Conservation (phyloP, 1,140 invertebrate species). For the Drosophila pseudoananassae region DNA sequence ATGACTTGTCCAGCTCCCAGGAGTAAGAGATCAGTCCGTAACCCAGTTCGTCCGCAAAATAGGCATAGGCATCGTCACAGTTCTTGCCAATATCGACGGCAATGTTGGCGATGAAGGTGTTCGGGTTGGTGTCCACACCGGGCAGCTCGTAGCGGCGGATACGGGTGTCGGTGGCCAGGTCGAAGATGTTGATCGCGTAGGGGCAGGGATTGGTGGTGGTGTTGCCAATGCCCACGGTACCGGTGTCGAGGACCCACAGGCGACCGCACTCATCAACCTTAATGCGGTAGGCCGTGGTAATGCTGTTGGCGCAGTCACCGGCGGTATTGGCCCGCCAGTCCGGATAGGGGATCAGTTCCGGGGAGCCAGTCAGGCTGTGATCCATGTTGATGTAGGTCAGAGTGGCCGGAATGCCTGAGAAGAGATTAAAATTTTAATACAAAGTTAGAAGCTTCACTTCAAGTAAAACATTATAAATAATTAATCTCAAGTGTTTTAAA, state of each 20-base stretch:
- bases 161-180: constrained; percentile 89
- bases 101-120: constrained; percentile 93
- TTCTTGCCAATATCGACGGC: constrained; percentile 90
- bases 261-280: constrained; percentile 90
- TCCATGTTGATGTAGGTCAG: constrained; percentile 91
- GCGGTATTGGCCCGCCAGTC: constrained; percentile 89
- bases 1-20: constrained; percentile 89
- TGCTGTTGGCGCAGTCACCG: constrained; percentile 89
- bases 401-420: constrained; percentile 90
- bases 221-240: constrained; percentile 91
- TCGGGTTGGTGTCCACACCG: constrained; percentile 89
- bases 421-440: not conserved
- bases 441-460: not conserved
- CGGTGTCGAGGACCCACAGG: constrained; percentile 92
- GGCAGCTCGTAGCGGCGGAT: constrained; percentile 89
- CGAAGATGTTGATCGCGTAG: constrained; percentile 89
- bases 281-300: constrained; percentile 90
- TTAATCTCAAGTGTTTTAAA: not conserved
- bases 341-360: constrained; percentile 90
- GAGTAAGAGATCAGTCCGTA: constrained; percentile 92
- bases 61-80: constrained; percentile 91
- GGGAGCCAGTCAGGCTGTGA: constrained; percentile 87
- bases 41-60: constrained; percentile 92
- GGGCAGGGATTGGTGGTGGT: constrained; percentile 90
- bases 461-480: not conserved